Evolutionary conservation across 2,888 invertebrate species (phyloP), one percentile per base, ranked within the genome.

Genomic region (Meiosimyza platycephala): DNA sequence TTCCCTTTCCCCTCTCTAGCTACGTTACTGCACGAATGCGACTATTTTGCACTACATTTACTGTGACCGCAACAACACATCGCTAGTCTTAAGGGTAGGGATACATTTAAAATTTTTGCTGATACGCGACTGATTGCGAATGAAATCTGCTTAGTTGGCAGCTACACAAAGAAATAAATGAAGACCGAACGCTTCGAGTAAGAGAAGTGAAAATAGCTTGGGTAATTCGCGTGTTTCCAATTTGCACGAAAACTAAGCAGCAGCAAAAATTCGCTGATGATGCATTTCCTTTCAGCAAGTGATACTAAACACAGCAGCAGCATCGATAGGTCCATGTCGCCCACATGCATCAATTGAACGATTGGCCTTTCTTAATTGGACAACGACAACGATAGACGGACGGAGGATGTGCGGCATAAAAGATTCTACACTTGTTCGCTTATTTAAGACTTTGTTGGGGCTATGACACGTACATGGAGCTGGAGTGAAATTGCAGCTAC

Each of bases 211-310:
- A 68, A 48, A 48, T 16, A 59, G n/a, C 16, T 7, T 81, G 81
- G 80, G 79, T 79, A 81, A 79, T 79, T 77, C 68, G 71, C 65
- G 62, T 69, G 33, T 69, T 62, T 40, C 54, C 63, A 57, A 60
- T 62, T 57, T 57, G 55, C 28, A 65, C 18, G n/a, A 60, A 40
- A 47, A 22, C 64, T 47, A 50, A 57, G 33, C 6, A 63, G 67
- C 40, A 48, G 67, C 40, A 48, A 67, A 67, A 83, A 83, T 51
- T 79, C 79, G 82, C 83, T 82, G 82, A 82, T 79, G 78, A 60
- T 83, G 82, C 82, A 83, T 70, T 83, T 82, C 80, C 81, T 79
- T 82, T 82, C 80, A 76, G 59, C 76, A 76, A 81, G 75, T 82
- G 82, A 82, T 80, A 78, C 75, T 73, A 66, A 76, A 76, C 52